A percentile compares a stretch with the other conserved stretches of the same genome.
phyloP scores from a whole-genome alignment of 1,140 invertebrate species.

The Bombus polaris region DNA sequence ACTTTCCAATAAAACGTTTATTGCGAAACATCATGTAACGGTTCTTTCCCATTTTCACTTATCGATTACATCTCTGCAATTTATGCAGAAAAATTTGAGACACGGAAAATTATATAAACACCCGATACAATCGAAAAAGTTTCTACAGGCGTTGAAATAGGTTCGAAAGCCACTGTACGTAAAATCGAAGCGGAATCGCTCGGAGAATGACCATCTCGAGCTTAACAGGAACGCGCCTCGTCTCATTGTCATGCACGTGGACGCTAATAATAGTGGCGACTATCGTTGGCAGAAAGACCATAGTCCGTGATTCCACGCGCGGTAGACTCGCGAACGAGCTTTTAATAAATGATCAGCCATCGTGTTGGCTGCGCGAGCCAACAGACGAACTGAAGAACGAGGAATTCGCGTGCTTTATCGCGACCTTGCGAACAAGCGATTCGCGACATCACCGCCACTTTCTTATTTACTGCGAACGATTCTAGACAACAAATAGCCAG shows the following conservation, averaged over 20 bases:
- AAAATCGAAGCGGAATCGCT: background rate
- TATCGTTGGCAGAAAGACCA: conserved; percentile 3
- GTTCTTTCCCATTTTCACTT: background rate
- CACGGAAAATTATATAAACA: too few species aligned
- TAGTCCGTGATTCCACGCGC: too few species aligned
- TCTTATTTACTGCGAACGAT: background rate
- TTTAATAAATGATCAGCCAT: conserved; percentile 39
- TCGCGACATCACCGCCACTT: background rate
- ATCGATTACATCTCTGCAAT: background rate
- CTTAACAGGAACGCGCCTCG: background rate
- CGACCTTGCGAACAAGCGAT: background rate
- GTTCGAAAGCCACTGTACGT: background rate
- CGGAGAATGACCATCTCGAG: background rate
- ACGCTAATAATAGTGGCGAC: conserved; percentile 19
- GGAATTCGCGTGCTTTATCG: conserved; percentile 13
- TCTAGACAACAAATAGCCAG: background rate
- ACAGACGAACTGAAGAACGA: background rate
- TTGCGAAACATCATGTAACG: background rate
- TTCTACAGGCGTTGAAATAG: background rate
- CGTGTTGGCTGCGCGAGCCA: background rate
- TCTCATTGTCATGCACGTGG: conserved; percentile 32
- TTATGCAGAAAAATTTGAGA: too few species aligned
- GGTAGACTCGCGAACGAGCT: conserved; percentile 16
- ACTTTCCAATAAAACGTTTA: background rate
- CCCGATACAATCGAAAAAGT: too few species aligned